These are phyloP conservation scores for Poliocrania exsul DNA, from an alignment of 2,797 vertebrate species.

Conservation along the genomic window DNA sequence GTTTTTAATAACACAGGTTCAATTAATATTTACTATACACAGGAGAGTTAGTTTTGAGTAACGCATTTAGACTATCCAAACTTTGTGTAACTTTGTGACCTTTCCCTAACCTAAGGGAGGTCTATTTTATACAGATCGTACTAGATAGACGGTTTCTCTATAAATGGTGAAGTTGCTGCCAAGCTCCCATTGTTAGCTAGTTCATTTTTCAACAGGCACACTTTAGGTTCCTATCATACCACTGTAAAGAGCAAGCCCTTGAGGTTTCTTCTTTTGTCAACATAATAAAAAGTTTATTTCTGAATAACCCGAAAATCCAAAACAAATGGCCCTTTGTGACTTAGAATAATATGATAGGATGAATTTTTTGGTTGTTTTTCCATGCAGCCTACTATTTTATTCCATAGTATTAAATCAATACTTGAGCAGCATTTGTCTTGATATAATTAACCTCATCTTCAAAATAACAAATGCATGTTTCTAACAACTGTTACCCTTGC, in stretches of 20 bases:
- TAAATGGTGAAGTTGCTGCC: constrained; percentile 44
- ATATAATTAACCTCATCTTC: neutral
- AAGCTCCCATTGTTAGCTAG: constrained; percentile 44
- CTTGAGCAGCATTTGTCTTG: neutral
- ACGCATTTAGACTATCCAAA: constrained; percentile 75
- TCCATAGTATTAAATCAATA: neutral
- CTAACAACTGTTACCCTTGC: neutral
- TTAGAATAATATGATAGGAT: neutral
- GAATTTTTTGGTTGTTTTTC: neutral
- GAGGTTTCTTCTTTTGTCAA: constrained; percentile 51
- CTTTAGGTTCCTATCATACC: constrained; percentile 46
- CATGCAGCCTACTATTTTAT: neutral
- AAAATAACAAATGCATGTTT: neutral
- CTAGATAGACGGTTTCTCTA: constrained; percentile 40
- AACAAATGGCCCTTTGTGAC: constrained; percentile 5
- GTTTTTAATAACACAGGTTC: constrained; percentile 82
- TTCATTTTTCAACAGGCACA: constrained; percentile 51
- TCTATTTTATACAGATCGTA: constrained; percentile 57
- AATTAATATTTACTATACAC: constrained; percentile 83
- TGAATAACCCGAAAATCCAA: constrained; percentile 12
- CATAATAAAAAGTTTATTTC: constrained; percentile 20
- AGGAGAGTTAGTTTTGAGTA: constrained; percentile 86
- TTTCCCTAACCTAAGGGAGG: constrained; percentile 72
- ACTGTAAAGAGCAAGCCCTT: constrained; percentile 28
- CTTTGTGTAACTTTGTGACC: constrained; percentile 81